Evolutionary conservation across 1,140 invertebrate genomes (phyloP), one percentile per base, ranked within the genome.

Genomic region (Acromyrmex heyeri): DNA sequence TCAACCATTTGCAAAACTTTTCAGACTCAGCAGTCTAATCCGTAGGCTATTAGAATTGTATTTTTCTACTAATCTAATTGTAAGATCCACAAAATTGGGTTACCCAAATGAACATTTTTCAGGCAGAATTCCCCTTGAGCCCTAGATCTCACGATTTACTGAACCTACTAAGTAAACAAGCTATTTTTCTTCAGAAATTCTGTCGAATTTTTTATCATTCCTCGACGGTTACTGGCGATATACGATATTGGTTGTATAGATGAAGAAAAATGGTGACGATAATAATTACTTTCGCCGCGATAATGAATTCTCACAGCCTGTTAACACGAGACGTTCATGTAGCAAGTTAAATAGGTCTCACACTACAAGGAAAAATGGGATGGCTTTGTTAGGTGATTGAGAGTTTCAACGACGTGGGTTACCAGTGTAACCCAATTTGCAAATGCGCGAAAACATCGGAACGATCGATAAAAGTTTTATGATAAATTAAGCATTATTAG

Each of bases 161-260:
- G 65, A 61, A 82, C 27, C 67, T 59, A 73, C 79, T 34, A 50
- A 62, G 79, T 75, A 83, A 83, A 83, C 79, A 83, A 83, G 79
- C 69, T 83, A 75, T 83, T 83, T 83, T 73, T 83, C 38, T n/a
- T 75, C 24, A 12, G 7, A n/a, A 48, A 50, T 62, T n/a, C 4
- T 1, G 14, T 18, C 1, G 2, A 57, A 3, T 53, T 34, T 61
- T 61, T 50, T 44, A 59, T 38, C 8, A 38, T 70, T 79, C 0
- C 1, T 21, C 12, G 24, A 30, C 4, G 2, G 21, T 81, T 57
- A 16, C 27, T 50, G 38, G 14, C 64, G 24, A 44, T 14, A 38
- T 57, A 62, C 7, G 16, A n/a, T 21, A 82, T 44, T 30, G n/a
- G 24, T 27, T 18, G 18, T 24, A 24, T 24, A 24, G 48, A 59